Evolutionary conservation across 1,140 invertebrate species (phyloP), one percentile per base, ranked within the genome.

Genomic region (Aphaenogaster rudis): DNA sequence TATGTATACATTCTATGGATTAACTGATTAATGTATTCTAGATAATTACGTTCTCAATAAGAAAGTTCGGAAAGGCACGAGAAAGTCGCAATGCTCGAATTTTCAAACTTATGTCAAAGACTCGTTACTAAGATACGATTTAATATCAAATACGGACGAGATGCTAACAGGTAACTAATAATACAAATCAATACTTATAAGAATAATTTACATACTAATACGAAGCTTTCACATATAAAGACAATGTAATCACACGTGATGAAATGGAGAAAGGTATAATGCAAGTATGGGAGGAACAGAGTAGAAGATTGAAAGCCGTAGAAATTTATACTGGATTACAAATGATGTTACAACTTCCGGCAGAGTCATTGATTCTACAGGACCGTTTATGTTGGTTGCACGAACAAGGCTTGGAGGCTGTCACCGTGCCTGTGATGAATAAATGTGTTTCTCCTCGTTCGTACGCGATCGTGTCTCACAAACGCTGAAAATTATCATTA

Each of bases 31-130:
- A 77, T 92, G 72, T 89, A 85, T 96, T 96, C 54, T 93, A 97
- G 96, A 96, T 93, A 95, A 95, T 86, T 96, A 94, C 77, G 88
- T 86, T 81, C 89, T 97, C 54, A 95, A 94, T 88, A 96, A 97
- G 91, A 94, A 95, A 71, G 96, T 96, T 92, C 93, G 95, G 77
- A 97, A 97, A 96, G 96, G 96, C 6, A 96, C 95, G 82, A 95
- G 96, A 59, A 96, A 96, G 88, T 94, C 94, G 3, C 94, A 96
- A 52, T 93, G 95, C 52, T 93, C 92, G 9, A 92, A 95, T 88
- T 96, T 97, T 86, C 92, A 96, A 89, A 93, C 87, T 76, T 97
- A 97, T 88, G 82, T 96, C 36, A 92, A 94, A 81, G 95, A 96
- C 86, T 93, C 91, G 0, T 88, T 94, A 52, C n/a, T 90, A 7